Evolutionary conservation across 1,140 invertebrate genomes (phyloP), one percentile per base, ranked within the genome.

Genomic region (Sycophila sp.): DNA sequence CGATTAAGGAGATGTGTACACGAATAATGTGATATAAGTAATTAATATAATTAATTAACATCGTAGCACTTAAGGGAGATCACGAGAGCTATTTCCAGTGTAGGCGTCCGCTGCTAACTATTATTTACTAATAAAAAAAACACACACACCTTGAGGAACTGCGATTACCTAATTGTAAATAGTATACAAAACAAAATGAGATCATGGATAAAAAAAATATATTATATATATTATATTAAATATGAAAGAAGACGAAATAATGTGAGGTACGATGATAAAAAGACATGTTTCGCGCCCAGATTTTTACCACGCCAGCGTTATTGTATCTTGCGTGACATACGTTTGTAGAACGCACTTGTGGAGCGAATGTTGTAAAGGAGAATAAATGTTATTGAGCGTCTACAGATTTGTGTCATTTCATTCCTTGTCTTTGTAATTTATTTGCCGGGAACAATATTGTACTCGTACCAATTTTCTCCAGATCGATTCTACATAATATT

Each of bases 21-120:
- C 76, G 76, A 83, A 84, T 77, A 85, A 85, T 86, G 85, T 86
- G 84, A 86, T 86, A 86, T 83, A 84, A 83, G 71, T 80, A 81
- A 84, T 81, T 81, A 82, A 83, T 80, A 78, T 80, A 84, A 81
- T 81, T 58, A 83, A 83, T 83, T 78, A 84, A 83, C 78, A 83
- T 79, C 76, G 71, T 83, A 85, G 78, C 63, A 66, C 72, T 75
- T 83, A 82, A 82, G 79, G 36, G 72, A 75, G 72, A 77, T 78
- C 82, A 53, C 55, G 66, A 64, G 77, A 84, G 77, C 74, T 80
- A 78, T 84, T 83, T 85, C 79, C 77, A 77, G 73, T 72, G 74
- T 81, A 80, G 80, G 72, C 78, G 80, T 80, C 77, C 73, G 78
- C 77, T 77, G 78, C 76, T 81, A 76, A 83, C 42, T 78, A 81